Conservation (phyloP, 1,140 invertebrate species). For the Scaptomyza graminum region DNA sequence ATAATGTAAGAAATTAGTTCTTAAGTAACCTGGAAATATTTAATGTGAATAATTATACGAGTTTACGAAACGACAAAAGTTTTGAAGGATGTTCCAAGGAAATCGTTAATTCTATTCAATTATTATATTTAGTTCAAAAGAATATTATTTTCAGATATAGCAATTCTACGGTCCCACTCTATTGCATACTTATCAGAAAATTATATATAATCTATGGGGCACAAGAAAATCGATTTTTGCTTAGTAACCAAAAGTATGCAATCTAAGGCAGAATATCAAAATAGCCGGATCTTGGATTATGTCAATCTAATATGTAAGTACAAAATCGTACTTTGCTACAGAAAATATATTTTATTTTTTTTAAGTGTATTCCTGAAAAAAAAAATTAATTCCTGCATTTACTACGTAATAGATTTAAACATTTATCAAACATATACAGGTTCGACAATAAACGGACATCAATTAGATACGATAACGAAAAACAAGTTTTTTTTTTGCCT, state of each 20-base stretch:
- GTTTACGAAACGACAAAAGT: no score
- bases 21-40: no score
- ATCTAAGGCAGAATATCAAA: background rate
- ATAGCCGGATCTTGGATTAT: no score
- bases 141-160: background rate
- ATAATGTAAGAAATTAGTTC: no score
- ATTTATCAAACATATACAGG: background rate
- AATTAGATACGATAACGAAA: background rate
- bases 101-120: no score
- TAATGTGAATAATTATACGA: no score
- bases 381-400: background rate
- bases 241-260: background rate
- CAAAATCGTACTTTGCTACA: background rate
- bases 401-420: background rate
- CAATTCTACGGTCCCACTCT: background rate
- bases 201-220: background rate
- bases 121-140: no score
- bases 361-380: background rate
- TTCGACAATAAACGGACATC: background rate
- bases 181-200: slow-evolving; percentile 5
- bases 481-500: background rate
- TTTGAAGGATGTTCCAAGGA: no score
- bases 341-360: background rate
- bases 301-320: background rate
- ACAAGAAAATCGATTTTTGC: background rate